Evolutionary conservation across 2,888 invertebrate genomes (phyloP).

Genomic region (Mylabris sibirica): DNA sequence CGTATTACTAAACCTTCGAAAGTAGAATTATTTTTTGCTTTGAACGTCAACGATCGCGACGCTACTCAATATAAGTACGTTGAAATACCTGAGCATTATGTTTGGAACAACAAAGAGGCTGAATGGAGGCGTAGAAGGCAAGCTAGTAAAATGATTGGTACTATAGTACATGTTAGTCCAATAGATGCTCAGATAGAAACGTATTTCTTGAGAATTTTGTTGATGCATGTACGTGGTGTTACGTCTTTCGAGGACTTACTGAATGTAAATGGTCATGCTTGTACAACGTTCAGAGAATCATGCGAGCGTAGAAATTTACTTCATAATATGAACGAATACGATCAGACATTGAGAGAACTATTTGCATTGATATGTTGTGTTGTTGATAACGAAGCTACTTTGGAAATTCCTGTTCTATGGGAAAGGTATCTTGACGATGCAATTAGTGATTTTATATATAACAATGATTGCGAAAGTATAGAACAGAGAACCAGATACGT

Average conservation of each 20-base stretch:
- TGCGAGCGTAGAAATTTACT: conserved; percentile 38
- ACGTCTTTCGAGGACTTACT: conserved; percentile 39
- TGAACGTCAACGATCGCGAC: conserved; percentile 37
- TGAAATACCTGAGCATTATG: conserved; percentile 42
- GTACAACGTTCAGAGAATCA: conserved; percentile 43
- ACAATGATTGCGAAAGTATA: too few relatives aligned
- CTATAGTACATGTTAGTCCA: conserved; percentile 22
- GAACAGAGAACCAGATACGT: too few relatives aligned
- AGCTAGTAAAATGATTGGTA: conserved; percentile 18
- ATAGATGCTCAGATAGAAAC: conserved; percentile 37
- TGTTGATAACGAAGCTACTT: too few relatives aligned
- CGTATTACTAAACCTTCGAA: conserved; percentile 28
- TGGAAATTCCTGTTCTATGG: too few relatives aligned
- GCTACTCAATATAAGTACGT: conserved; percentile 34
- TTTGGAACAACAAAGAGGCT: conserved; percentile 15
- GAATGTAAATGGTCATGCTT: conserved; percentile 40
- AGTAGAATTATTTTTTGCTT: conserved; percentile 45
- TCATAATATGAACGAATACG: conserved; percentile 49
- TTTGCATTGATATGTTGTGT: too few relatives aligned
- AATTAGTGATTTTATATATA: too few relatives aligned
- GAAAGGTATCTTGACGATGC: too few relatives aligned
- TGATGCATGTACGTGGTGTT: too few relatives aligned
- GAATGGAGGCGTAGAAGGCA: conserved; percentile 15
- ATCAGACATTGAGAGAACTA: conserved; percentile 38
- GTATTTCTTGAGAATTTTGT: conserved; percentile 17